Conservation (phyloP, 1,140 invertebrate species). For the Chrysoperla carnea region DNA sequence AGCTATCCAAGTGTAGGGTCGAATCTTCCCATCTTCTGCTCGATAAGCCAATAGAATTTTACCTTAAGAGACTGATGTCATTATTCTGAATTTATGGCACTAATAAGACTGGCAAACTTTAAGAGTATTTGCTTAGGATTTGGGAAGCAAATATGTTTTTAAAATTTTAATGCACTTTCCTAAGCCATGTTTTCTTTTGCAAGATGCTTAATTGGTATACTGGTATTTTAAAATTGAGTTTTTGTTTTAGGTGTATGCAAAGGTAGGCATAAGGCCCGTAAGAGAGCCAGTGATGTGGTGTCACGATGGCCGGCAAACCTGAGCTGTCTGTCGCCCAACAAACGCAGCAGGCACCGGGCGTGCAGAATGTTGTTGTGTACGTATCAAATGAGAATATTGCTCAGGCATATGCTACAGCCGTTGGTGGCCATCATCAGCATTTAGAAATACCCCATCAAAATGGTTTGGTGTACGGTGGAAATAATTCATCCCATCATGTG, state of each 20-base stretch:
- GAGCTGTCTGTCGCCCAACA: constrained; percentile 19
- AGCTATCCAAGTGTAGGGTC: too few relatives aligned
- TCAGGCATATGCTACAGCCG: constrained; percentile 16
- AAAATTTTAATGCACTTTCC: too few relatives aligned
- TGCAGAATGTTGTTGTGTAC: constrained; percentile 28
- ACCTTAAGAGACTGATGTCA: too few relatives aligned
- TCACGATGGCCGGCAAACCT: constrained; percentile 26
- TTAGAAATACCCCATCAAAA: constrained; percentile 12
- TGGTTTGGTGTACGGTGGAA: constrained; percentile 8
- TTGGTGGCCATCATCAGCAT: constrained; percentile 15
- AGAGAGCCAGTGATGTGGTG: constrained; percentile 22
- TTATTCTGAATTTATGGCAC: too few relatives aligned
- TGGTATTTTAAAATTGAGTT: too few relatives aligned
- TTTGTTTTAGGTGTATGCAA: constrained; percentile 16
- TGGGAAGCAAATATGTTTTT: too few relatives aligned
- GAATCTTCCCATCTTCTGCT: too few relatives aligned
- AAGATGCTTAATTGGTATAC: too few relatives aligned
- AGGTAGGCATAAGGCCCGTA: constrained; percentile 16
- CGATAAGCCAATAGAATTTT: too few relatives aligned
- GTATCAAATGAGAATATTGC: constrained; percentile 26
- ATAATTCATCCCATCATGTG: not conserved
- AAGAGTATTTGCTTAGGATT: too few relatives aligned
- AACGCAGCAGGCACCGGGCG: constrained; percentile 8
- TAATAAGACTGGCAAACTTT: too few relatives aligned
- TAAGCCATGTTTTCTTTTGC: too few relatives aligned